A percentile compares a stretch with the other conserved stretches of the same genome.
phyloP scores from a whole-genome alignment of 2,113 vertebrate genomes.

The Bujurquina vittata region DNA sequence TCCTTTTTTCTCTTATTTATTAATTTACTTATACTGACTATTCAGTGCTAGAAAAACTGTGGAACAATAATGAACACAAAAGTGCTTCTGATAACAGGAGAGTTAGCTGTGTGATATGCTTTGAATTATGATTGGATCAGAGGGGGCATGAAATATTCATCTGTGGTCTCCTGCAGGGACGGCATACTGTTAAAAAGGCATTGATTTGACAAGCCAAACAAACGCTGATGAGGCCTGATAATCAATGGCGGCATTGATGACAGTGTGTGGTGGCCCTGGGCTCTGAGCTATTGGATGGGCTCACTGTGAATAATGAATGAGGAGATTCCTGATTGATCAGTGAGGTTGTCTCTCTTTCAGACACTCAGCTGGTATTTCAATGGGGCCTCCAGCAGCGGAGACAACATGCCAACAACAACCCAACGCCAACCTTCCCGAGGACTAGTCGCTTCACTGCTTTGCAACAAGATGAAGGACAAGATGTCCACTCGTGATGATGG shows the following conservation, averaged over 20 bases:
- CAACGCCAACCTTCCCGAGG: neutral
- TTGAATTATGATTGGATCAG: conserved; percentile 69
- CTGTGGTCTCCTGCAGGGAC: conserved; percentile 69
- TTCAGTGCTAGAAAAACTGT: conserved; percentile 1
- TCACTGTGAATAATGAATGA: conserved; percentile 79
- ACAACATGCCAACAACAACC: conserved; percentile 22
- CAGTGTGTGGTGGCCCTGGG: conserved; percentile 73
- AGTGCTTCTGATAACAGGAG: conserved; percentile 26
- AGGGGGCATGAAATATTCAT: conserved; percentile 79
- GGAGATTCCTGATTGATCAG: conserved; percentile 77
- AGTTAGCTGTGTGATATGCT: neutral
- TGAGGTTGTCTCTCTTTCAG: conserved; percentile 65
- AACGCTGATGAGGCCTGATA: conserved; percentile 79
- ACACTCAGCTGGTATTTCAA: conserved; percentile 75
- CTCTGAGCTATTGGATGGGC: conserved; percentile 72
- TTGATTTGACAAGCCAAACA: conserved; percentile 82
- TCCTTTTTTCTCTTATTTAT: neutral
- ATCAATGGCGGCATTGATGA: conserved; percentile 79
- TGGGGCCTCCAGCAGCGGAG: conserved; percentile 38
- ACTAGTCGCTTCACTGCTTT: conserved; percentile 14
- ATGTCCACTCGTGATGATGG: neutral
- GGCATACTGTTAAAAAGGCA: conserved; percentile 74
- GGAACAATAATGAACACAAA: conserved; percentile 30
- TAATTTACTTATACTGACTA: neutral
- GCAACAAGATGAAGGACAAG: conserved; percentile 18